Base-by-base conservation (phyloP, 30 jellyfish, hydroid and myxozoan species). In the Aurelia coerulea region DNA sequence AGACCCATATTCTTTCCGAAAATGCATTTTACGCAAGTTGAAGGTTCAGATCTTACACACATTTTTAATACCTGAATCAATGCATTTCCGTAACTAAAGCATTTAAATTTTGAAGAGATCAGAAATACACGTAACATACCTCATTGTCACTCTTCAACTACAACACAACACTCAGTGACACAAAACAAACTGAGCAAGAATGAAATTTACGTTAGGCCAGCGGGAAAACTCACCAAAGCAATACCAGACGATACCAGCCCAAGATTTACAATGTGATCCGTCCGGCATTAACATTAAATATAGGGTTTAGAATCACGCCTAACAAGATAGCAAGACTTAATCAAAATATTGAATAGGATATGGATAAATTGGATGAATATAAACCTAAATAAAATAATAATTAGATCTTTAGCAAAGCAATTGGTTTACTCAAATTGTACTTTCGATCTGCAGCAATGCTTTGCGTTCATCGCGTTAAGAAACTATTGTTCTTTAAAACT, bases 401-500 rank as follows among this genome's bases (percentile, higher is more conserved):
- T 42, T 54, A 83, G 92, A 83, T 83, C 83, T 51, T 54, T n/a
- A 64, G 82, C 12, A 35, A 35, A 35, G 92, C 64, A 72, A 83
- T 83, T 68, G 80, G 80, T 79, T 83, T 62, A 83, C 35, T 41
- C 52, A 68, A 71, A 83, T 73, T 65, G 92, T 73, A 71, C 80
- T 76, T 72, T 83, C 83, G 66, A 83, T 46, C 75, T 62, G 15
- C 60, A 46, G 76, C 80, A 37, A 70, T 69, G 74, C 92, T 56
- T 12, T 51, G 29, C 49, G 16, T 7, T 83, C 49, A 83, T 83
- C 80, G 52, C 19, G 59, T 83, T 83, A 62, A 29, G 35, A 54
- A 37, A 52, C 52, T 33, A 62, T 83, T 80, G 90, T 67, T 69
- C 74, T 18, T 80, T 80, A n/a, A 54, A 62, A 78, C 39, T 52